A percentile compares a stretch with the other conserved stretches of the same genome.
Evolutionary conservation across 1,140 invertebrate species (phyloP).

Genomic region (Ridgeia piscesae): DNA sequence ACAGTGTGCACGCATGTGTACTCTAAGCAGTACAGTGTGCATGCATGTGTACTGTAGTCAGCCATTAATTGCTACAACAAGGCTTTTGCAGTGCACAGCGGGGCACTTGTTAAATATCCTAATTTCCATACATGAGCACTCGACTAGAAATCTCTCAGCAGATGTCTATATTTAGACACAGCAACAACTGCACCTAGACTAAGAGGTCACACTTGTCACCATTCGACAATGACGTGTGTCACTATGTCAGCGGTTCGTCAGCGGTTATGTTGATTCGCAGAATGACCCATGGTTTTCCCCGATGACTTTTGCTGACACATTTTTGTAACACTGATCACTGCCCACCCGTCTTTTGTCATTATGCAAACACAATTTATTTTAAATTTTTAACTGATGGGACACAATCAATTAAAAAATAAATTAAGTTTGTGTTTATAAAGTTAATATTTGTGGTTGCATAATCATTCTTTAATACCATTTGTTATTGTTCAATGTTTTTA

Average conservation of each 20-base stretch:
- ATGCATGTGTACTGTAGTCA: too few relatives aligned
- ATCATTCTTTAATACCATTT: background rate
- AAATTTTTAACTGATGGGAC: too few relatives aligned
- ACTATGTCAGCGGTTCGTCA: background rate
- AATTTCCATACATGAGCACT: background rate
- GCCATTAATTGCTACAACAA: background rate
- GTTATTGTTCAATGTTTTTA: background rate
- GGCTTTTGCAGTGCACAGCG: background rate
- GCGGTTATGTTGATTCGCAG: too few relatives aligned
- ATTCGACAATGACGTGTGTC: background rate
- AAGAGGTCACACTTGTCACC: background rate
- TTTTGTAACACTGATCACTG: background rate
- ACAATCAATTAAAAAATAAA: too few relatives aligned
- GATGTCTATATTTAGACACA: background rate
- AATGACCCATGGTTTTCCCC: background rate
- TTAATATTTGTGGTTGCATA: background rate
- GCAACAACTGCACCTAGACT: background rate
- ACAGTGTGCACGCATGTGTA: background rate
- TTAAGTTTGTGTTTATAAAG: background rate
- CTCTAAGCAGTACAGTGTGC: too few relatives aligned
- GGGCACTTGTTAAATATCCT: background rate
- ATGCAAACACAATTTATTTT: background rate
- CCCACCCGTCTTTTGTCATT: background rate
- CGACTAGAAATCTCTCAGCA: background rate
- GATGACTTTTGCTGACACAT: background rate